phyloP scores from a whole-genome alignment of 2,888 invertebrate species.

The Meteorus colon region DNA sequence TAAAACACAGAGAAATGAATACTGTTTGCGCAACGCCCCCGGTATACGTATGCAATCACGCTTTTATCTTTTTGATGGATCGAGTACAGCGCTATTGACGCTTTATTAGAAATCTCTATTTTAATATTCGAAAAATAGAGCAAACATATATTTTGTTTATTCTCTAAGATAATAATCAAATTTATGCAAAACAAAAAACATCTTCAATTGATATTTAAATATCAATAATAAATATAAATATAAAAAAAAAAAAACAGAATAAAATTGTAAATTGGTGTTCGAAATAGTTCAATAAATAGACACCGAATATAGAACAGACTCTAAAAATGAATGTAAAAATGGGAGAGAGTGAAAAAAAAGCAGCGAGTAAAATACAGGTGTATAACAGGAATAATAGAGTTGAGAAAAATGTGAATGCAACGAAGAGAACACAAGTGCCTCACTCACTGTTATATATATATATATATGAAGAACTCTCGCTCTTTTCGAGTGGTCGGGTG shows the following conservation, averaged over 20 bases:
- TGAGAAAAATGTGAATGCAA: constrained; percentile 9
- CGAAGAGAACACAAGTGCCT: constrained; percentile 9
- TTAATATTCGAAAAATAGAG: background rate
- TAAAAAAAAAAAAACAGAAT: background rate
- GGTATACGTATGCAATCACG: background rate
- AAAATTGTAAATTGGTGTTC: background rate
- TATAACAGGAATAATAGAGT: constrained; percentile 12
- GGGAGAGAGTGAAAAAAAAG: background rate
- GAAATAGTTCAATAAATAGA: background rate
- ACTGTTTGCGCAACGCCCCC: background rate
- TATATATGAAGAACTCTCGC: background rate
- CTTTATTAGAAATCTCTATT: constrained; percentile 4
- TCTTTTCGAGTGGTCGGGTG: background rate
- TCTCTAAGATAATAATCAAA: background rate
- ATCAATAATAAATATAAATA: background rate
- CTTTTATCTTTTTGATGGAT: constrained; percentile 6
- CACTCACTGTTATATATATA: background rate
- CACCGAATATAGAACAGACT: background rate
- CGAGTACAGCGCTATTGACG: background rate
- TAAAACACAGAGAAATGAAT: background rate
- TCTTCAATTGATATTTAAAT: background rate
- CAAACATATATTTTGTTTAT: background rate
- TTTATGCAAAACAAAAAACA: background rate
- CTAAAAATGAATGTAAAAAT: background rate
- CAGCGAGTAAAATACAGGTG: background rate